Conservation (phyloP, 2,888 invertebrate genomes). For the Caenorhabditis auriculariae region DNA sequence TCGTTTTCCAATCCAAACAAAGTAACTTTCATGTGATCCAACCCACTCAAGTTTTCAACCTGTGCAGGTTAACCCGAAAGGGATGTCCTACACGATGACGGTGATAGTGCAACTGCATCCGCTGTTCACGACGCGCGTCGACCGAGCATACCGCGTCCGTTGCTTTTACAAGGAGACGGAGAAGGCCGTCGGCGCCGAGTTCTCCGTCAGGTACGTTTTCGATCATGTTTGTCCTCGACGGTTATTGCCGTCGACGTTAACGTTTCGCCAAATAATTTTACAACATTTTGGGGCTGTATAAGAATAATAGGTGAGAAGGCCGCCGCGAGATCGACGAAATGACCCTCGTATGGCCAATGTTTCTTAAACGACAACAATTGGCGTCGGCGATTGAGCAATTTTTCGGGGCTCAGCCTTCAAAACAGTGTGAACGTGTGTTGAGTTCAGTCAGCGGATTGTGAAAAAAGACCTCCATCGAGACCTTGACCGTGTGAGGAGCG, state of each 20-base stretch:
- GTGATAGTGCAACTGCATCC: conserved; percentile 62
- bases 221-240: neutral
- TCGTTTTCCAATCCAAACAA: neutral
- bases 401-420: too few species aligned
- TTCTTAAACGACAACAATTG: too few species aligned
- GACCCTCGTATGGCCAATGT: too few species aligned
- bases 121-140: conserved; percentile 55
- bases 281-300: conserved; percentile 7
- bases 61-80: conserved; percentile 54
- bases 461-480: too few species aligned
- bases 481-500: too few species aligned
- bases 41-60: neutral
- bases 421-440: too few species aligned
- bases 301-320: neutral
- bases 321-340: conserved; percentile 10
- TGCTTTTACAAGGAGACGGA: conserved; percentile 60
- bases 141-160: conserved; percentile 59
- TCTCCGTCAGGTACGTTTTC: conserved; percentile 21
- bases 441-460: too few species aligned
- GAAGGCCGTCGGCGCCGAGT: conserved; percentile 48
- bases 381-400: too few species aligned
- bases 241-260: too few species aligned
- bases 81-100: conserved; percentile 59
- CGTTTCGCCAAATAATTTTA: too few species aligned
- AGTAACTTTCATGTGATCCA: neutral